These are phyloP conservation scores for Hydrocynus forskahlii DNA, from an alignment of 2,797 vertebrate genomes.

Conservation along the genomic window DNA sequence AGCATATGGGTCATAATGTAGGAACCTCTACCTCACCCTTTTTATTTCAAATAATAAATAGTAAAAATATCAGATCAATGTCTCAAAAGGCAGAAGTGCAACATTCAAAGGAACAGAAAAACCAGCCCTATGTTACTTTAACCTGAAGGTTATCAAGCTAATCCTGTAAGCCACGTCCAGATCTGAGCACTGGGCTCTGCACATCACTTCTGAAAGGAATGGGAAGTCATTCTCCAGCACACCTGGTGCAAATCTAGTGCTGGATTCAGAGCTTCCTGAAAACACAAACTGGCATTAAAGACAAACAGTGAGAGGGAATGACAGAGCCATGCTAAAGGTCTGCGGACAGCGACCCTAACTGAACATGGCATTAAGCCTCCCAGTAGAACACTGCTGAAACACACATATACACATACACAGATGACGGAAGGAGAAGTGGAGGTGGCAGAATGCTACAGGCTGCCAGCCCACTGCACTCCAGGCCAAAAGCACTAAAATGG, in stretches of 20 bases:
- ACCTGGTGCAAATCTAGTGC: slow-evolving; percentile 73
- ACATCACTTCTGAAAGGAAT: slow-evolving; percentile 66
- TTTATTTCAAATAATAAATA: not conserved
- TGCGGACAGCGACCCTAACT: slow-evolving; percentile 37
- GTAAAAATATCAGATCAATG: slow-evolving; percentile 4
- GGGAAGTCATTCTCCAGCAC: slow-evolving; percentile 72
- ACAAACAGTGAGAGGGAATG: slow-evolving; percentile 60
- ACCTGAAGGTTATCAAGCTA: slow-evolving; percentile 39
- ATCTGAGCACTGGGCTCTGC: slow-evolving; percentile 59
- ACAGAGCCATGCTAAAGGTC: slow-evolving; percentile 67
- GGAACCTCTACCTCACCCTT: not conserved
- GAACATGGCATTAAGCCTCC: slow-evolving; percentile 50
- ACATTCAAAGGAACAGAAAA: slow-evolving; percentile 17
- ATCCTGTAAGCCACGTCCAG: slow-evolving; percentile 48
- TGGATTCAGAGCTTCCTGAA: slow-evolving; percentile 71
- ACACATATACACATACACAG: slow-evolving; percentile 62
- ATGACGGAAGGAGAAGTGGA: slow-evolving; percentile 44
- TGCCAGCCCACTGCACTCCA: slow-evolving; percentile 69
- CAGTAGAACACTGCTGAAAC: slow-evolving; percentile 41
- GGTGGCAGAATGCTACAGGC: slow-evolving; percentile 72
- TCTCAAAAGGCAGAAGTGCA: not conserved
- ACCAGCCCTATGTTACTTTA: slow-evolving; percentile 21
- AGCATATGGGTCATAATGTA: not conserved
- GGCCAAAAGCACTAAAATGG: slow-evolving; percentile 76
- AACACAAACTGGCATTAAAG: slow-evolving; percentile 76